phyloP scores from a whole-genome alignment of 1,140 invertebrate species.

The Camponotus vicinus region DNA sequence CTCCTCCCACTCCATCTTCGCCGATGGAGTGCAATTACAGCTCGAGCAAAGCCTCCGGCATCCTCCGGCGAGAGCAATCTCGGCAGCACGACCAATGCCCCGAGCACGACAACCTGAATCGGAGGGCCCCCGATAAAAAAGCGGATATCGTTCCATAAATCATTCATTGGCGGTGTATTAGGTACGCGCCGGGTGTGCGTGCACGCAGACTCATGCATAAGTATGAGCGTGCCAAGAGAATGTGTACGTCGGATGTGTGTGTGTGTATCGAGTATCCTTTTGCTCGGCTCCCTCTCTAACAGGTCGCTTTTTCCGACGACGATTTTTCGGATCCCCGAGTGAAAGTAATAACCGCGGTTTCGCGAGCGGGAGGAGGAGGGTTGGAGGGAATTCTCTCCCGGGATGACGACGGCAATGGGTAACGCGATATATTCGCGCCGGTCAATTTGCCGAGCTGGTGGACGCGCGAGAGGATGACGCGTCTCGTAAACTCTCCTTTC shows the following conservation, averaged over 20 bases:
- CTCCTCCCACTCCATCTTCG: not conserved
- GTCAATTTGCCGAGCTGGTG: slow-evolving; percentile 21
- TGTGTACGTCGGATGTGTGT: not conserved
- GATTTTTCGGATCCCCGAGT: slow-evolving; percentile 19
- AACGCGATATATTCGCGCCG: slow-evolving; percentile 27
- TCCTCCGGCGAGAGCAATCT: slow-evolving; percentile 72
- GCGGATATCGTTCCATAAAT: slow-evolving; percentile 76
- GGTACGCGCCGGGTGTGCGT: slow-evolving; percentile 21
- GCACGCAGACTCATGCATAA: slow-evolving; percentile 63
- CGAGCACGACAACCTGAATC: slow-evolving; percentile 66
- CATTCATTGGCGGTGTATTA: slow-evolving; percentile 73
- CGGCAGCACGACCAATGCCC: slow-evolving; percentile 59
- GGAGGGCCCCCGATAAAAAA: slow-evolving; percentile 61
- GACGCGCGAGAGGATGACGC: slow-evolving; percentile 14
- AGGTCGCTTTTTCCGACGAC: not conserved
- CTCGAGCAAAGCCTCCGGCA: slow-evolving; percentile 46
- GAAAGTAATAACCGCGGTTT: slow-evolving; percentile 23
- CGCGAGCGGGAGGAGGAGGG: not conserved
- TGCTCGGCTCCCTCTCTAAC: not conserved
- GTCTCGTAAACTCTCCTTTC: slow-evolving; percentile 50
- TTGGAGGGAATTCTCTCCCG: not conserved
- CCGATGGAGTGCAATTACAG: slow-evolving; percentile 67
- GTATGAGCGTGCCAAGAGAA: slow-evolving; percentile 37
- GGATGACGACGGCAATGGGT: not conserved
- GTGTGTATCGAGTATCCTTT: not conserved